Base-by-base conservation (phyloP, 2,888 invertebrate genomes). In the Diplazon laetatorius region DNA sequence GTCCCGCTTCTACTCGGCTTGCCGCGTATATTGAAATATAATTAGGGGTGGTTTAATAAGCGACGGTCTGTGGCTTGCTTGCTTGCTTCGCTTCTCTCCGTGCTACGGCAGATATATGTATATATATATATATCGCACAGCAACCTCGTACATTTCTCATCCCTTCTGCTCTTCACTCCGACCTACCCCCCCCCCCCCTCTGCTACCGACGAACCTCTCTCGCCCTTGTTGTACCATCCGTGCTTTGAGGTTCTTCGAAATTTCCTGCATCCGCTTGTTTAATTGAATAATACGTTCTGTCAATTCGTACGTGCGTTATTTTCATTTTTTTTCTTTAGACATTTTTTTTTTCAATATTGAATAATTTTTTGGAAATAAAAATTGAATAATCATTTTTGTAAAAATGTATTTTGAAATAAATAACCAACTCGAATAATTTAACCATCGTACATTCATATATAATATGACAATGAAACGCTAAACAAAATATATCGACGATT, bases 31-130 rank as follows among this genome's bases (percentile, higher is more conserved):
- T 87, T 88, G 87, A 87, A 87, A 87, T 88, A 87, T 87, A 87
- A 87, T 87, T 87, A 88, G 87, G 84, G 83, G 81, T 81, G 84
- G 85, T 88, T 88, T 87, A 88, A 88, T 87, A 87, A 86, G 85
- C 85, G 83, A 83, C 80, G 86, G 85, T 84, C 82, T 84, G 86
- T 77, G 88, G 88, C 84, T 86, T 84, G 35, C 46, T 72, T 66
- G 50, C 71, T 48, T 69, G 60, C 37, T 68, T 50, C 59, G 48
- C 60, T 65, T 63, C 68, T 59, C 69, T 59, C 62, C 57, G 42
- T 22, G 22, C 55, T n/a, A n/a, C n/a, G n/a, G n/a, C n/a, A n/a
- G n/a, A n/a, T n/a, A n/a, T n/a, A n/a, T n/a, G n/a, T n/a, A n/a
- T n/a, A 20, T 55, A 16, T 50, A 42, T 57, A 44, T 48, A 63